phyloP scores from a whole-genome alignment of 1,140 invertebrate species.

The Anastatus disparis region DNA sequence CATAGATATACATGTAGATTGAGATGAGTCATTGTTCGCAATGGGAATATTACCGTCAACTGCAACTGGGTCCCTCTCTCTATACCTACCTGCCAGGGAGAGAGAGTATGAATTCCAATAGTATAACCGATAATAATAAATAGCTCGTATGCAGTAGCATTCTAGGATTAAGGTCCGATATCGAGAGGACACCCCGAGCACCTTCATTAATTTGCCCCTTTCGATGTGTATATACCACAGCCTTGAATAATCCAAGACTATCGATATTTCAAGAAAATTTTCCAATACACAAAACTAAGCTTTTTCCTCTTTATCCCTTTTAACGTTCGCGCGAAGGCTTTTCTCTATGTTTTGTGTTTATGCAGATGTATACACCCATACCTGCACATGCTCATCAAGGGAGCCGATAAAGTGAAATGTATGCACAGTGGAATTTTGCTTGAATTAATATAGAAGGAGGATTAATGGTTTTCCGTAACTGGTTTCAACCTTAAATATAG shows the following conservation, averaged over 20 bases:
- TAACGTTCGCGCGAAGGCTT: background rate
- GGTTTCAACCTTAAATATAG: background rate
- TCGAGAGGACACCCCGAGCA: background rate
- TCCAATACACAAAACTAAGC: no score
- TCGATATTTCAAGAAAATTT: constrained; percentile 33
- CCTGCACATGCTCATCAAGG: no score
- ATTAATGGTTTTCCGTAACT: constrained; percentile 32
- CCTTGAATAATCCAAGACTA: constrained; percentile 34
- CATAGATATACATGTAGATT: background rate
- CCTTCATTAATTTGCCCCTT: constrained; percentile 37
- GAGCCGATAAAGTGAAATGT: background rate
- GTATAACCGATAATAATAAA: constrained; percentile 52
- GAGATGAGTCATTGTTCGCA: constrained; percentile 59
- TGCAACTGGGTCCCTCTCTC: constrained; percentile 48
- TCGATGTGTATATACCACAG: no score
- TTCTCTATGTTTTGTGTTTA: background rate
- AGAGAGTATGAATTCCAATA: constrained; percentile 53
- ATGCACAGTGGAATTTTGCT: constrained; percentile 1
- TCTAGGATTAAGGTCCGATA: constrained; percentile 47
- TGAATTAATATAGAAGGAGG: background rate
- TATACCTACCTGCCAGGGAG: constrained; percentile 39
- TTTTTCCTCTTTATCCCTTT: background rate
- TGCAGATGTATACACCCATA: no score
- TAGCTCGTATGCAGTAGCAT: constrained; percentile 42
- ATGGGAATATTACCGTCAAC: constrained; percentile 52